Evolutionary conservation across 1,140 invertebrate genomes (phyloP).

Genomic region (Adoxophyes honmai): DNA sequence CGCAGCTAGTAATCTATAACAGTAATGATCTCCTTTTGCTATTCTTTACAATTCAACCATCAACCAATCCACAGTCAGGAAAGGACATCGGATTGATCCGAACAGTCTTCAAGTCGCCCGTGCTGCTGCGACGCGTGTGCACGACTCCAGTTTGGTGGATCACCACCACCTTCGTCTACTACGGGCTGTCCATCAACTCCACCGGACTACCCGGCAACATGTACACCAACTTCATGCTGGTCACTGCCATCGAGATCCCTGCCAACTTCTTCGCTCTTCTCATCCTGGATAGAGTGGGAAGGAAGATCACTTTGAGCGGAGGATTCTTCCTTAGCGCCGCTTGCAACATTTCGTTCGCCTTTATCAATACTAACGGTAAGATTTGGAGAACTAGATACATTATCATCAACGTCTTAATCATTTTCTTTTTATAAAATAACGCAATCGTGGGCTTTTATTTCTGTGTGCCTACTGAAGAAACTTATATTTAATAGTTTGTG

Average conservation of each 20-base stretch:
- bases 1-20: too few relatives aligned
- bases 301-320: conserved; percentile 78
- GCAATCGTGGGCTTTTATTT: too few relatives aligned
- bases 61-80: conserved; percentile 10
- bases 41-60: too few relatives aligned
- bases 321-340: conserved; percentile 80
- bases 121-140: conserved; percentile 80
- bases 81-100: conserved; percentile 52
- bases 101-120: conserved; percentile 76
- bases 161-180: conserved; percentile 87
- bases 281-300: conserved; percentile 80
- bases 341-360: conserved; percentile 65
- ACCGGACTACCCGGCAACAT: conserved; percentile 84
- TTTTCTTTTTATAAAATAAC: too few relatives aligned
- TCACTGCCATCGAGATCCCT: conserved; percentile 84
- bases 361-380: conserved; percentile 49
- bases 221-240: conserved; percentile 85
- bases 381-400: too few relatives aligned
- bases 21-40: too few relatives aligned
- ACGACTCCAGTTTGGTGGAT: conserved; percentile 86
- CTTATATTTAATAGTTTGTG: too few relatives aligned
- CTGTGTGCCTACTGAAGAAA: too few relatives aligned
- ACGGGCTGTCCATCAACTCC: conserved; percentile 88
- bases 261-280: conserved; percentile 81
- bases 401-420: too few relatives aligned